phyloP scores from a whole-genome alignment of 2,113 vertebrate genomes.

The Eonycteris spelaea region DNA sequence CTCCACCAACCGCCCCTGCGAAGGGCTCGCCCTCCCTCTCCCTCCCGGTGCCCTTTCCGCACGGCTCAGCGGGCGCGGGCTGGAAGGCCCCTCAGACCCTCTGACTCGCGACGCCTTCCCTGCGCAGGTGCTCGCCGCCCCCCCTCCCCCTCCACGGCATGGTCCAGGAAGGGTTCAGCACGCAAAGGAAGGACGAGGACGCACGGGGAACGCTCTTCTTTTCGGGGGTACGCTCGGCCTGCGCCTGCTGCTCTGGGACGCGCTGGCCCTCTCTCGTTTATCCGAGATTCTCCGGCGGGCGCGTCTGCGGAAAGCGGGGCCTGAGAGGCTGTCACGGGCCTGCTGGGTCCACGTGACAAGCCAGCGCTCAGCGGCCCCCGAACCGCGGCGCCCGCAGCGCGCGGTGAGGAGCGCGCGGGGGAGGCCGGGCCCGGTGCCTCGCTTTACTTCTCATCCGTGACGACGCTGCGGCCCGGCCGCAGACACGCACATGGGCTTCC shows the following conservation, averaged over 20 bases:
- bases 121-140: rapidly evolving
- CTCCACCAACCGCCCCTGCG: neutral
- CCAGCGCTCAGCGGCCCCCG: rapidly evolving
- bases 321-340: rapidly evolving
- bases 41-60: rapidly evolving
- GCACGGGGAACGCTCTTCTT: too few species aligned
- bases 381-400: rapidly evolving
- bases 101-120: rapidly evolving
- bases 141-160: too few species aligned
- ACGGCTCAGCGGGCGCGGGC: rapidly evolving
- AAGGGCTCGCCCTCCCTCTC: too few species aligned
- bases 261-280: too few species aligned
- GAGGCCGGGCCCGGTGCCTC: neutral
- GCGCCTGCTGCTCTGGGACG: neutral
- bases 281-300: neutral
- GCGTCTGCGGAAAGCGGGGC: too few species aligned
- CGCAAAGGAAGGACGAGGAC: rapidly evolving
- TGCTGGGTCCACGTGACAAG: rapidly evolving
- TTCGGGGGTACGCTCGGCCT: neutral
- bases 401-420: neutral
- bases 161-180: neutral
- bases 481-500: rapidly evolving
- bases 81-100: neutral
- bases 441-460: neutral
- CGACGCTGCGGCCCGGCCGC: rapidly evolving